Evolutionary conservation across 2,888 invertebrate genomes (phyloP), one percentile per base, ranked within the genome.

Genomic region (Trissolcus japonicus): DNA sequence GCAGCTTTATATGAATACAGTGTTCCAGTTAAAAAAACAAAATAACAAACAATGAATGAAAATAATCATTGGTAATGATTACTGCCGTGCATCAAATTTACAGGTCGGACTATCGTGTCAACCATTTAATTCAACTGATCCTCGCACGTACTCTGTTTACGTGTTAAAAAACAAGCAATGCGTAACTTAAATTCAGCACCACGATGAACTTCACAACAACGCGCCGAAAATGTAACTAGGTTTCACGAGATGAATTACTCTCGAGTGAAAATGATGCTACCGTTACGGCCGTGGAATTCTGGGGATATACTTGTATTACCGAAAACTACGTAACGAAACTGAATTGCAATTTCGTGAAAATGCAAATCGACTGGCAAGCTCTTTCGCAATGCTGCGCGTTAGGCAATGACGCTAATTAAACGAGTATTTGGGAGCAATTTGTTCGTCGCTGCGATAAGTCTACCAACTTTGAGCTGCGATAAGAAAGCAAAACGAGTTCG

Each of bases 301-400:
- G 35, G 71, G 55, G 35, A 35, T 35, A 65, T 78, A 63, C 78
- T 66, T 62, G 72, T 76, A 72, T 61, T 73, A 35, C 76, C 73
- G 79, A 80, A 80, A 80, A 81, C 79, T 79, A 79, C 76, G 77
- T 76, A 80, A 82, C 79, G 79, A 79, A 81, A 81, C 79, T 77
- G 81, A 80, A 79, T 80, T 79, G 81, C 80, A 82, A 81, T 82
- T 82, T 79, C 79, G 79, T 68, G 80, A 72, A 79, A 80, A 81
- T 82, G 82, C 80, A 82, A 82, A 82, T 81, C 81, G 80, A 74
- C 68, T 14, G 19, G 17, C 51, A 17, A 40, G 63, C 35, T 65
- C 63, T 55, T 53, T 79, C 76, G 79, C 76, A 77, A 74, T 68
- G 69, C 55, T 29, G 65, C 67, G 73, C 62, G 75, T 17, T 17